phyloP scores from a whole-genome alignment of 2,888 invertebrate genomes.

The Hipparchia semele region DNA sequence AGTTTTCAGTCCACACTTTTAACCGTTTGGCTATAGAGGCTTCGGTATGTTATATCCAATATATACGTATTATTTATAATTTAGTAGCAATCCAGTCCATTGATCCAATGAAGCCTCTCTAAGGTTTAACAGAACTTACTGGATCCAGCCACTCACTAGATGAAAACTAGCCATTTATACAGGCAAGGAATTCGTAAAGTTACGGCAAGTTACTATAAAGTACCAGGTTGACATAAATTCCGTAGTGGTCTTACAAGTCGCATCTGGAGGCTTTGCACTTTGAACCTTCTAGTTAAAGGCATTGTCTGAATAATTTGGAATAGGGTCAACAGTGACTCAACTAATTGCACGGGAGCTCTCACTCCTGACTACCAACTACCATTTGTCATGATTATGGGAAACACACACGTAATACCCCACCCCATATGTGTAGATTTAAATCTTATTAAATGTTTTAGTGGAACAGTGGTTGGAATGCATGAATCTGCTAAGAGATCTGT shows the following conservation, averaged over 20 bases:
- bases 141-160: no score
- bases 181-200: neutral
- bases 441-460: neutral
- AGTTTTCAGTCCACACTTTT: no score
- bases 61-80: no score
- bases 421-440: neutral
- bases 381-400: conserved; percentile 2
- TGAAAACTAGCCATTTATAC: neutral
- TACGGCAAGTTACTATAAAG: conserved; percentile 2
- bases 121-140: no score
- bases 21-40: no score
- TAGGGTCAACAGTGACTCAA: conserved; percentile 22
- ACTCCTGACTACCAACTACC: neutral
- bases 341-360: conserved; percentile 25
- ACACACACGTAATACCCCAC: neutral
- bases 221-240: conserved; percentile 15
- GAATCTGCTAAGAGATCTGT: no score
- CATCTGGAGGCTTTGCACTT: conserved; percentile 20
- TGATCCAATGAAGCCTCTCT: no score
- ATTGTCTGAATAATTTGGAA: conserved; percentile 32
- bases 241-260: conserved; percentile 5
- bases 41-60: no score
- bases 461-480: no score
- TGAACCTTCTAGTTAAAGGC: conserved; percentile 24
- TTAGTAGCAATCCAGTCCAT: no score